phyloP scores from a whole-genome alignment of 37 sponge, comb jelly and placozoan genomes.

The Mnemiopsis leidyi region DNA sequence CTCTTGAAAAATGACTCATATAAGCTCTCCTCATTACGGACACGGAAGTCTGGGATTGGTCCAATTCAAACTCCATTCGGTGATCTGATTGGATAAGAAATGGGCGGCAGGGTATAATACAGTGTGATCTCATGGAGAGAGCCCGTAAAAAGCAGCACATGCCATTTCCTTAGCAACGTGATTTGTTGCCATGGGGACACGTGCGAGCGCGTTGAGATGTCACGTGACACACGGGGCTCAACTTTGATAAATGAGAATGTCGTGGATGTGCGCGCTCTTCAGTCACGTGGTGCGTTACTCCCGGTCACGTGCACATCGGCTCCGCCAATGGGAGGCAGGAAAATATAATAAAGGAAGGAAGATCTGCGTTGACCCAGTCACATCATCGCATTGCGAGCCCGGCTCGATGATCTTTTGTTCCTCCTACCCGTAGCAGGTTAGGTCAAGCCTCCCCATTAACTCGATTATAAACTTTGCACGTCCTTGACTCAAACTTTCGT shows the following conservation, averaged over 20 bases:
- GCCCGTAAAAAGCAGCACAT: not conserved
- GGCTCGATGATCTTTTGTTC: not conserved
- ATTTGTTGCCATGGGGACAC: not conserved
- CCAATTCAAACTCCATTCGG: not conserved
- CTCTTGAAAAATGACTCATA: not conserved
- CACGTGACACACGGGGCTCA: not conserved
- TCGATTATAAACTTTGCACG: not conserved
- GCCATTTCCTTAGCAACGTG: not conserved
- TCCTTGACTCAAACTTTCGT: not conserved
- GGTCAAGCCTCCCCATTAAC: not conserved
- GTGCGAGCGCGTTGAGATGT: not conserved
- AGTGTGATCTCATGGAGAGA: not conserved
- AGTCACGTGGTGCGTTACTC: not conserved
- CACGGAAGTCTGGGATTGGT: not conserved
- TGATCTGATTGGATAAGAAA: not conserved
- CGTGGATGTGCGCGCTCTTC: not conserved
- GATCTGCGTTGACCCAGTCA: not conserved
- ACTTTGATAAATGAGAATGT: not conserved
- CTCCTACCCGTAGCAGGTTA: not conserved
- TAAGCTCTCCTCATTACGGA: not conserved
- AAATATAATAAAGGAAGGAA: not conserved
- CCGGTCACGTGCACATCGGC: not conserved
- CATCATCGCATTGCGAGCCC: not conserved
- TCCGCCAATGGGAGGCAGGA: not conserved
- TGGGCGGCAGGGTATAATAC: not conserved